A percentile compares a stretch with the other conserved stretches of the same genome.
Evolutionary conservation across 2,888 invertebrate genomes (phyloP).

Genomic region (Phymatocera aterrima): DNA sequence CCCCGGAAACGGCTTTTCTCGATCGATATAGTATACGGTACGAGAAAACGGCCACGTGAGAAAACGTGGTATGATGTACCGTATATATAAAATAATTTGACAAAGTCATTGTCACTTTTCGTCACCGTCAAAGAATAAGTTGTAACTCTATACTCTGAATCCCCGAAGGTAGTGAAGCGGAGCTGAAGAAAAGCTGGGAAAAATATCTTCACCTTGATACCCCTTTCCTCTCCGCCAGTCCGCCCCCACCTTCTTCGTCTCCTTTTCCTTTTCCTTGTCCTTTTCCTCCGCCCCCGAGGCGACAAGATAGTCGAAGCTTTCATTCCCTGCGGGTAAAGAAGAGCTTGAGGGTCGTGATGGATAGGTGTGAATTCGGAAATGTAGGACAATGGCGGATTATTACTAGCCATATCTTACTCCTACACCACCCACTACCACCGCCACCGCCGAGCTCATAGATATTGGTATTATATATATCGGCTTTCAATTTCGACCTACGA

Average conservation of each 20-base stretch:
- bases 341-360: constrained; percentile 4
- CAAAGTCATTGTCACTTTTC: constrained; percentile 2
- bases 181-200: constrained; percentile 20
- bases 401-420: constrained; percentile 31
- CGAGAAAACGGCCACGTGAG: too few species aligned
- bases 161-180: neutral
- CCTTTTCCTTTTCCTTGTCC: too few species aligned
- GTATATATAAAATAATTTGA: constrained; percentile 29
- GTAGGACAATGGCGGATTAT: constrained; percentile 34
- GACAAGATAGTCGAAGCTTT: constrained; percentile 35
- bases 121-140: constrained; percentile 13
- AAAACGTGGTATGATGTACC: neutral
- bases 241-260: too few species aligned
- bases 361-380: constrained; percentile 37
- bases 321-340: neutral
- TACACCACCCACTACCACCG: neutral
- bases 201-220: constrained; percentile 13
- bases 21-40: too few species aligned
- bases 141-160: constrained; percentile 9
- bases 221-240: too few species aligned
- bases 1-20: too few species aligned
- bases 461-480: constrained; percentile 23
- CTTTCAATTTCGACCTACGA: constrained; percentile 22
- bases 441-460: too few species aligned
- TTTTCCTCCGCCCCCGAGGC: neutral